Evolutionary conservation across 2,113 vertebrate genomes (phyloP), one percentile per base, ranked within the genome.

Genomic region (Pelobates fuscus): DNA sequence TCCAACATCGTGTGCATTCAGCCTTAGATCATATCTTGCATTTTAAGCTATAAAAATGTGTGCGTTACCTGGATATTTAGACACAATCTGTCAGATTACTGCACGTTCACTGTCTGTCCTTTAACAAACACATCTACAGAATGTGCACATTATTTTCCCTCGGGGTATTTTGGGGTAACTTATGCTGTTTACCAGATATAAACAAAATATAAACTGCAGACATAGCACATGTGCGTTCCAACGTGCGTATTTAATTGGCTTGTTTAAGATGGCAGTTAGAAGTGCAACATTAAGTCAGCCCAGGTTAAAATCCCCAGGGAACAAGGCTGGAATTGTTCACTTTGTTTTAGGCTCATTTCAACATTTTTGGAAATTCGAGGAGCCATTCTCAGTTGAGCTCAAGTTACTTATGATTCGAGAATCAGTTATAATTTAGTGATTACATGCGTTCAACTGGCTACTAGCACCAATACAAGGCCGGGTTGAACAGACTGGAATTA

Each of bases 171-270:
- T 24, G 72, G 54, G 72, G 72, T 67, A 59, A 67, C 25, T 29
- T 52, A 44, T 59, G 60, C 23, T 67, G 72, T 75, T 75, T 46
- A 46, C 63, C 46, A 44, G 30, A 23, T 62, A 59, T 66, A 75
- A 67, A 75, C 63, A 75, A 37, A 75, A 32, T 26, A 58, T 41
- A 67, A 67, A 67, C 32, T 75, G 72, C 72, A 75, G 63, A 75
- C 72, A 23, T 75, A 59, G 72, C 72, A 75, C 63, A 67, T 67
- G 59, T 12, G 23, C 17, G 54, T 52, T 27, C 25, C 54, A 29
- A 65, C 54, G 58, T 75, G 62, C 66, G 62, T 67, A 67, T 67
- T 67, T 75, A 75, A 75, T 75, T 75, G 72, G 71, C 10, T 24
- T 67, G 32, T 67, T 75, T 75, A 64, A 30, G 60, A 74, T 58